phyloP scores from a whole-genome alignment of 1,140 invertebrate genomes.

The Subanguina moxae region DNA sequence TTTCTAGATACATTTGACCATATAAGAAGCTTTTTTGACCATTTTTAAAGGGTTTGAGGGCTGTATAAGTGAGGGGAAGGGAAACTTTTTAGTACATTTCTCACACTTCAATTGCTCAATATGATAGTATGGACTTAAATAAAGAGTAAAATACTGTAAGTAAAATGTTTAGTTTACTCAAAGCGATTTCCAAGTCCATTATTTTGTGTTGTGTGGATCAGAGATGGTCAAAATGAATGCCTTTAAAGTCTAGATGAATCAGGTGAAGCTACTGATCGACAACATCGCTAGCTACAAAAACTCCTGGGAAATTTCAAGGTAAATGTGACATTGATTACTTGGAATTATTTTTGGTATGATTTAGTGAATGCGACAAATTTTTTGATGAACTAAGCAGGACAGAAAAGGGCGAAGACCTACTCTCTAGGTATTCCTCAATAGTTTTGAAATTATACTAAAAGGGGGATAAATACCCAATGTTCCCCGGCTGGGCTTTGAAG shows the following conservation, averaged over 20 bases:
- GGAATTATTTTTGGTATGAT: neutral
- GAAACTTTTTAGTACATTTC: too few relatives aligned
- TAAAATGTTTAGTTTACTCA: neutral
- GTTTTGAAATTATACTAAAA: neutral
- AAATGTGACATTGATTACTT: neutral
- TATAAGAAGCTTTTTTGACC: too few relatives aligned
- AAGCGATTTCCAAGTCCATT: neutral
- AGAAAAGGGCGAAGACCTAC: constrained; percentile 14
- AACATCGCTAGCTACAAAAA: neutral
- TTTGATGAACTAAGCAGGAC: neutral
- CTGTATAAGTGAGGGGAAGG: too few relatives aligned
- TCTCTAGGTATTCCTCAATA: constrained; percentile 1
- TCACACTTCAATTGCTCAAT: too few relatives aligned
- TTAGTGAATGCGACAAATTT: constrained; percentile 7
- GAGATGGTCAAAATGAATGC: neutral
- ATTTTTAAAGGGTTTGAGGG: too few relatives aligned
- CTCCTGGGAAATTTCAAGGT: neutral
- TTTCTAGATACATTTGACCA: too few relatives aligned
- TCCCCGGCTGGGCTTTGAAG: too few relatives aligned
- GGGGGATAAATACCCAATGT: too few relatives aligned
- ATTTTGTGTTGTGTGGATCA: neutral
- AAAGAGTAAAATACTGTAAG: neutral
- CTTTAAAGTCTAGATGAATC: neutral
- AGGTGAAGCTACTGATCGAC: neutral
- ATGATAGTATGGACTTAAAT: neutral